A percentile compares a stretch with the other conserved stretches of the same genome.
Evolutionary conservation across 2,113 vertebrate species (phyloP).

Genomic region (Limnothrissa miodon): DNA sequence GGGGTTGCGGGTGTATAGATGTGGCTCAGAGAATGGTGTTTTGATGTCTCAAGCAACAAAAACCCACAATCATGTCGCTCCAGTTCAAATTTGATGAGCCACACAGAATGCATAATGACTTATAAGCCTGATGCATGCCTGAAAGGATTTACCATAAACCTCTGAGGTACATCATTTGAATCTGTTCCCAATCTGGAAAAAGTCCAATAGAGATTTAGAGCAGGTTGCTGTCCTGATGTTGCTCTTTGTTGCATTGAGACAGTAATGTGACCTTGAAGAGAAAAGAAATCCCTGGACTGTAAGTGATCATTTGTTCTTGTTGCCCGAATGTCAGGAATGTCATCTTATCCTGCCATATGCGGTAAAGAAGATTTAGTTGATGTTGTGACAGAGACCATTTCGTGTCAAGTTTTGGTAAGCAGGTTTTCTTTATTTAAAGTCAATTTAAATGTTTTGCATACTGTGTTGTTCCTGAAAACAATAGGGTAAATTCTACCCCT

Average conservation of each 20-base stretch:
- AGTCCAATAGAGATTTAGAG: neutral
- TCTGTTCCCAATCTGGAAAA: neutral
- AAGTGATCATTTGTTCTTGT: neutral
- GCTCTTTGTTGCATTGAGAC: neutral
- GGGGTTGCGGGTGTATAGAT: neutral
- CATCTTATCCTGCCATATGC: neutral
- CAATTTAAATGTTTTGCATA: neutral
- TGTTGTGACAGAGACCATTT: neutral
- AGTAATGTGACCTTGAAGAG: neutral
- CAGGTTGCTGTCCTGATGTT: neutral
- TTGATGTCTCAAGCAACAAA: neutral
- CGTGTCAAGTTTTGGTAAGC: neutral
- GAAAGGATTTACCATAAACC: neutral
- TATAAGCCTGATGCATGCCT: neutral
- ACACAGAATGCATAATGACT: neutral
- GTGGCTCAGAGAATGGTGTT: constrained; percentile 14
- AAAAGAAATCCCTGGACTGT: neutral
- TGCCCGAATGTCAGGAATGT: constrained; percentile 9
- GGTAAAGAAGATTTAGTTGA: neutral
- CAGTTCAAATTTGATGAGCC: neutral
- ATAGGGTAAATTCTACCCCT: neutral
- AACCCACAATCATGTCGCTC: neutral
- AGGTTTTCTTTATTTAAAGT: neutral
- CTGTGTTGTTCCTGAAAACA: neutral
- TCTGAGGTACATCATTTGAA: neutral